Percentiles rank a stretch among this genome's conserved stretches.
Conservation (phyloP, 2,888 invertebrate species). For the Acanthopleura granulata region DNA sequence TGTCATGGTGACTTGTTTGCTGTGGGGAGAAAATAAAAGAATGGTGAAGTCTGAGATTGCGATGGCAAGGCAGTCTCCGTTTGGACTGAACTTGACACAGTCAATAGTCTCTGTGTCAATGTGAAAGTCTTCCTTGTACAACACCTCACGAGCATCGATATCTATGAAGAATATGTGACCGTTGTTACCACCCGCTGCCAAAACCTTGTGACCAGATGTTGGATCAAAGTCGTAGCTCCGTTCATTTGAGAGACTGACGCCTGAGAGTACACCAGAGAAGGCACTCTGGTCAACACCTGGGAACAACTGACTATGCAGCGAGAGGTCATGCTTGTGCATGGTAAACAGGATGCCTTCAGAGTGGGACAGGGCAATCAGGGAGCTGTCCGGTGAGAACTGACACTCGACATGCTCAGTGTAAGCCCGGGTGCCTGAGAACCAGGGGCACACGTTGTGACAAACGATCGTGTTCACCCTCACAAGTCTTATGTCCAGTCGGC, state of each 20-base stretch:
- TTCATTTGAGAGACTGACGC: constrained; percentile 36
- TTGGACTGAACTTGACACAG: constrained; percentile 41
- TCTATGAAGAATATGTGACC: constrained; percentile 40
- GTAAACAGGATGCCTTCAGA: constrained; percentile 40
- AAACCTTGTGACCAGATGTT: constrained; percentile 34
- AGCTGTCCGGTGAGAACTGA: constrained; percentile 56
- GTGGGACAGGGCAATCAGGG: constrained; percentile 45
- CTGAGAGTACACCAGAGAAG: too few relatives aligned
- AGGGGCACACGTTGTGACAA: constrained; percentile 37
- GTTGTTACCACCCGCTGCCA: constrained; percentile 47
- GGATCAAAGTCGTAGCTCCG: constrained; percentile 56
- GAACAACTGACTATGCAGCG: constrained; percentile 39
- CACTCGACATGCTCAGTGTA: constrained; percentile 49
- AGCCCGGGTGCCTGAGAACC: constrained; percentile 29
- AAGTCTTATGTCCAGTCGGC: background rate
- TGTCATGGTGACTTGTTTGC: constrained; percentile 31
- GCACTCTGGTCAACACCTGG: constrained; percentile 40
- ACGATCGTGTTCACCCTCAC: constrained; percentile 19
- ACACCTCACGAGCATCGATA: constrained; percentile 28
- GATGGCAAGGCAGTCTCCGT: constrained; percentile 39
- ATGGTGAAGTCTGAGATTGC: constrained; percentile 42
- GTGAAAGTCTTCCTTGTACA: constrained; percentile 24
- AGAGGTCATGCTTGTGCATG: constrained; percentile 29
- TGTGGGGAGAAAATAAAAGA: constrained; percentile 33
- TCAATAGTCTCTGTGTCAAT: constrained; percentile 35